phyloP scores from a whole-genome alignment of 2,113 vertebrate species.

The Tenrec ecaudatus region DNA sequence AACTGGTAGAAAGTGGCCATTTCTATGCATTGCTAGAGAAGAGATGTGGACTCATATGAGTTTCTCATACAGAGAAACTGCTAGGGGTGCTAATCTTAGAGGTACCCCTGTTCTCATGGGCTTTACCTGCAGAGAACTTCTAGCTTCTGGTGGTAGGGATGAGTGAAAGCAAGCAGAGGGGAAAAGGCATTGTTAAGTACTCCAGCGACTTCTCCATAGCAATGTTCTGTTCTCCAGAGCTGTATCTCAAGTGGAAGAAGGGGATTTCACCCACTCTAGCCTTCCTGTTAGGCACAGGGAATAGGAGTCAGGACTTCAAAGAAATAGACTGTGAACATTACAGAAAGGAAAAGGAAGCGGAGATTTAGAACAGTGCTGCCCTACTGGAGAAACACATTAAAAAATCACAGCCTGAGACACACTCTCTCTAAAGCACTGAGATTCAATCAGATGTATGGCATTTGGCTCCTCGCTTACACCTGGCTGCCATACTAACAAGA shows the following conservation, averaged over 20 bases:
- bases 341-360: background rate
- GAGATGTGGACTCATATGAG: background rate
- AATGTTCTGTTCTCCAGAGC: background rate
- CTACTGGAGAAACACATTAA: background rate
- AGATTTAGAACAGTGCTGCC: accelerated
- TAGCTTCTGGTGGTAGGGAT: background rate
- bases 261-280: background rate
- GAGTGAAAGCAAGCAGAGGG: background rate
- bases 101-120: background rate
- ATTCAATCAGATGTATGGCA: background rate
- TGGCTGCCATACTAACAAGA: background rate
- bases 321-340: background rate
- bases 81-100: background rate
- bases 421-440: background rate
- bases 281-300: background rate
- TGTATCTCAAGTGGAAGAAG: background rate
- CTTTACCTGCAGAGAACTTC: background rate
- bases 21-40: background rate
- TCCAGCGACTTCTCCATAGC: background rate
- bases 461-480: no score
- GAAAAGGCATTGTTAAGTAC: background rate
- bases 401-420: background rate
- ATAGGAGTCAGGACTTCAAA: background rate
- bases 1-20: background rate
- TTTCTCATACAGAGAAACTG: no score